Percentiles rank a stretch among this genome's conserved stretches.
Conservation (phyloP, 2,113 vertebrate species). For the Recurvirostra avosetta region DNA sequence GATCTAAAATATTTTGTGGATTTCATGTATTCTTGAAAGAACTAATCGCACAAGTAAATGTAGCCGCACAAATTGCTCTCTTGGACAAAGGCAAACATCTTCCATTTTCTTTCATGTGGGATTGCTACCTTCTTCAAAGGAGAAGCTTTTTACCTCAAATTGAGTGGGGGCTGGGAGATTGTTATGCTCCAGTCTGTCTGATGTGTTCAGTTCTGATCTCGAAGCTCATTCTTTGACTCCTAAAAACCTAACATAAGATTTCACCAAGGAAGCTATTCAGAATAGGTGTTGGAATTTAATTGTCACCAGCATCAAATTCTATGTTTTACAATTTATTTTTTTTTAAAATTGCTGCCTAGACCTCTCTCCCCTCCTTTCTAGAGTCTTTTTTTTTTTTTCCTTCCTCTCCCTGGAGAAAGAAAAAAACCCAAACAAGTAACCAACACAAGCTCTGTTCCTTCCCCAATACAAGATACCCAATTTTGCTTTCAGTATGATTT, state of each 20-base stretch:
- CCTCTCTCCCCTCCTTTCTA: not conserved
- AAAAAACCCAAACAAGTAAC: not conserved
- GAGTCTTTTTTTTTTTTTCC: not conserved
- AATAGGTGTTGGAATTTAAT: not conserved
- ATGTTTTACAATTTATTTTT: not conserved
- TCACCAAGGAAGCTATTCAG: not conserved
- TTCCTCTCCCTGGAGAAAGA: not conserved
- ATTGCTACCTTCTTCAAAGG: slow-evolving; percentile 59
- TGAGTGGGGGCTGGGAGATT: slow-evolving; percentile 15
- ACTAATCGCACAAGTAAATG: not conserved
- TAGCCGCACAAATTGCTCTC: slow-evolving; percentile 1
- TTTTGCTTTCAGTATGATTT: not conserved
- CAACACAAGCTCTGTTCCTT: not conserved
- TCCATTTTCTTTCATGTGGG: slow-evolving; percentile 65
- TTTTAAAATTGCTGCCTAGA: not conserved
- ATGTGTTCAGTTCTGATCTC: not conserved
- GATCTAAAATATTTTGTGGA: not conserved
- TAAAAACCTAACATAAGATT: not conserved
- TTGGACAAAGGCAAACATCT: slow-evolving; percentile 54
- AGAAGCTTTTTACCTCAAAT: slow-evolving; percentile 51
- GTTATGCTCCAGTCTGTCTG: slow-evolving; percentile 4
- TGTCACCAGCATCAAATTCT: not conserved
- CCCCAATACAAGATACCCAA: not conserved
- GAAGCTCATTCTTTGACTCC: not conserved
- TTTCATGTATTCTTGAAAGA: not conserved